Evolutionary conservation across 2,797 vertebrate species (phyloP).

Genomic region (Xenopus petersii): DNA sequence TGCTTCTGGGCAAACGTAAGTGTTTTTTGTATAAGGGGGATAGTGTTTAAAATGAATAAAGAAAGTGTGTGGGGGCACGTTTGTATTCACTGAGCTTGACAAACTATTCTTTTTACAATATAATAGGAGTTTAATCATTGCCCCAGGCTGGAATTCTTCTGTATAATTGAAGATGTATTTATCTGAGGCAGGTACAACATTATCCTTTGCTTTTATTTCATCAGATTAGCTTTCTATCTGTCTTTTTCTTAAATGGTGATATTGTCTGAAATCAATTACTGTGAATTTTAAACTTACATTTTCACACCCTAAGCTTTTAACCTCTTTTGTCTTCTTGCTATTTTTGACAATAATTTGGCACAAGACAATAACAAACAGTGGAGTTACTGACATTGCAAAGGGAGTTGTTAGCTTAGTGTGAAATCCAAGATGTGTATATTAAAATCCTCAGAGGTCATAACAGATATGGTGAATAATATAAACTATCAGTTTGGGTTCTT

Average conservation of each 20-base stretch:
- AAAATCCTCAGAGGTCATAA: conserved; percentile 5
- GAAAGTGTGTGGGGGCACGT: conserved; percentile 46
- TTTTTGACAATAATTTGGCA: not conserved
- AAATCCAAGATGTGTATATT: conserved; percentile 54
- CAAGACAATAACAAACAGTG: conserved; percentile 40
- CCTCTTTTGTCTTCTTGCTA: conserved; percentile 6
- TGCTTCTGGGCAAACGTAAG: too few species aligned
- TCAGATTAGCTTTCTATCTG: conserved; percentile 72
- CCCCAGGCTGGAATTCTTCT: conserved; percentile 85
- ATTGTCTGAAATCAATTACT: conserved; percentile 63
- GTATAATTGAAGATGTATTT: conserved; percentile 72
- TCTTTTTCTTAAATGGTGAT: conserved; percentile 58
- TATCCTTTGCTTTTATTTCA: conserved; percentile 74
- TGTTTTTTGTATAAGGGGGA: too few species aligned
- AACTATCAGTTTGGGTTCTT: conserved; percentile 25
- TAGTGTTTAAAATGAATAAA: too few species aligned
- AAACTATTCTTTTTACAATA: conserved; percentile 89
- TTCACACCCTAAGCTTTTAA: conserved; percentile 52
- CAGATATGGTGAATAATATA: conserved; percentile 5
- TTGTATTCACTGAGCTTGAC: conserved; percentile 62
- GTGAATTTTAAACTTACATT: conserved; percentile 50
- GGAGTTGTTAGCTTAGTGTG: conserved; percentile 50
- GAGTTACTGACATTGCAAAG: conserved; percentile 43
- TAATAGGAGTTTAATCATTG: conserved; percentile 89
- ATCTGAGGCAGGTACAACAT: conserved; percentile 80